Evolutionary conservation across 2,113 vertebrate species (phyloP), one percentile per base, ranked within the genome.

Genomic region (Nibea albiflora): DNA sequence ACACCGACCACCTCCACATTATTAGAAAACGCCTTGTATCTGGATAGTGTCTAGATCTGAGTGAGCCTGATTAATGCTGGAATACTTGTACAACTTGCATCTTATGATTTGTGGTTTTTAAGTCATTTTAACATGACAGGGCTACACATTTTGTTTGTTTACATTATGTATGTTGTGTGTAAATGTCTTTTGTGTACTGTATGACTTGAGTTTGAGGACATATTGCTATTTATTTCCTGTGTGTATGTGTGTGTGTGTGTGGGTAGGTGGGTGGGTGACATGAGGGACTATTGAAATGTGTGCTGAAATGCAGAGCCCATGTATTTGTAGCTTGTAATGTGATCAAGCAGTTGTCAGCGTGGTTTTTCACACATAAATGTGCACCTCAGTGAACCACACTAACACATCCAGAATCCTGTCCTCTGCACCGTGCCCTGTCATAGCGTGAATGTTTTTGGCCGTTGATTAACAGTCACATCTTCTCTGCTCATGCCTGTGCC

Each of bases 151-250:
- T 39, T 87, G 73, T 83, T 77, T 58, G 64, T 66, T 85, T 84
- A 71, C 68, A 73, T 68, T 15, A 65, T 84, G 57, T 62, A 76
- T 3, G 11, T 58, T 64, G 49, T 76, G 26, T 47, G 65, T 64
- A 70, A 11, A 62, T 67, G 39, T 83, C 46, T 83, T 73, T 64
- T 73, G 54, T 83, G 73, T 83, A 58, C 35, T 76, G 44, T 68
- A 39, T 71, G 57, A 75, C 74, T 63, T 79, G 54, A 57, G 26
- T 83, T 86, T 78, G 75, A 81, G 46, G 88, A 91, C 44, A 93
- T 91, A 91, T 74, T 78, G 50, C 50, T 93, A 93, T 94, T 94
- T 94, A 93, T 94, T 93, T 93, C 56, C 17, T 50, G 14, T 57
- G 66, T 66, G 49, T 81, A 69, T 72, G 52, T 26, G 63, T 15